phyloP scores from a whole-genome alignment of 2,888 invertebrate genomes.

The Polietes domitor region DNA sequence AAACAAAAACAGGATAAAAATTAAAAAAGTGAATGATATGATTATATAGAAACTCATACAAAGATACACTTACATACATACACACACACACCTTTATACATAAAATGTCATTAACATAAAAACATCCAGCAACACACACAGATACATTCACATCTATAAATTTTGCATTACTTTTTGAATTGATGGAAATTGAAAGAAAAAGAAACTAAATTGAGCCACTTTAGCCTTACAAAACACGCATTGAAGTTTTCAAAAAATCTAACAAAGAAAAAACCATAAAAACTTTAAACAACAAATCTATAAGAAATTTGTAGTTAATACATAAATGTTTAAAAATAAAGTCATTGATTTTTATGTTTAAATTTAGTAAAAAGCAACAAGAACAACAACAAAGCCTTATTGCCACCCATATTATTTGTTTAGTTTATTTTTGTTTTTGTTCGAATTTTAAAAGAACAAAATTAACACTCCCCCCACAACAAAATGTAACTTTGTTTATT shows the following conservation, averaged over 20 bases:
- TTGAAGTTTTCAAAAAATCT: conserved; percentile 39
- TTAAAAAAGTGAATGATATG: conserved; percentile 46
- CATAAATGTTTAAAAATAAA: conserved; percentile 25
- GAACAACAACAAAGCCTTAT: conserved; percentile 19
- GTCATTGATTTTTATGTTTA: conserved; percentile 21
- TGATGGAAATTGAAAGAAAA: conserved; percentile 12
- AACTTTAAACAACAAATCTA: conserved; percentile 22
- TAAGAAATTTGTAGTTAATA: conserved; percentile 39
- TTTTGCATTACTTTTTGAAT: conserved; percentile 35
- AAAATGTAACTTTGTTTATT: background rate
- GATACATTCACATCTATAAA: background rate
- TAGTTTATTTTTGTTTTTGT: background rate
- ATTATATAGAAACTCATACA: background rate
- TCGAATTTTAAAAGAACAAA: no score
- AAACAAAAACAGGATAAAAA: conserved; percentile 39
- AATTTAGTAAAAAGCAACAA: background rate
- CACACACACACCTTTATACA: conserved; percentile 9
- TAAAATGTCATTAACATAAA: conserved; percentile 18
- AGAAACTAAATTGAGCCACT: conserved; percentile 47
- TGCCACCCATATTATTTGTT: background rate
- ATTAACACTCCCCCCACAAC: no score
- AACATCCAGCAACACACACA: no score
- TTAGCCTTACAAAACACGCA: conserved; percentile 59
- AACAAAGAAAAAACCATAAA: conserved; percentile 9
- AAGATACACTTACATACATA: conserved; percentile 17